These are phyloP conservation scores for Tadarida brasiliensis DNA, from an alignment of 2,797 vertebrate genomes.

Conservation along the genomic window DNA sequence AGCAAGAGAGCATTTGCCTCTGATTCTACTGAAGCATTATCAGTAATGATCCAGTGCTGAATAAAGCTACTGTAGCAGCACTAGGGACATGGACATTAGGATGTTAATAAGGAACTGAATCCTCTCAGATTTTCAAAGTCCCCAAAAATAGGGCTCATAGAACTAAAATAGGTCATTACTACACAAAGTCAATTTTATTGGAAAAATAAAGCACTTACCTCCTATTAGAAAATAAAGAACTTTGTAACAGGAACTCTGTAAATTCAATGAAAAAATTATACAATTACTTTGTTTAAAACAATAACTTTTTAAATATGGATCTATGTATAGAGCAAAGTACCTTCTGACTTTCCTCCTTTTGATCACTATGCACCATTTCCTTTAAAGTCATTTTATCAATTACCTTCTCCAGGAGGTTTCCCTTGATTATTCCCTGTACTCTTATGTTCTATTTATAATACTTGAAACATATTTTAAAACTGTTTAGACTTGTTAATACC, in stretches of 20 bases:
- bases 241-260: background rate
- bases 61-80: background rate
- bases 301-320: background rate
- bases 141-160: background rate
- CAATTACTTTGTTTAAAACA: background rate
- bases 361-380: background rate
- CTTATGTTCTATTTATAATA: background rate
- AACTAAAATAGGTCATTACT: conserved; percentile 62
- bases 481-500: background rate
- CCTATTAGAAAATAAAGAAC: conserved; percentile 45
- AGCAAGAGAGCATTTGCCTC: conserved; percentile 21
- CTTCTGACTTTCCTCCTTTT: background rate
- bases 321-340: background rate
- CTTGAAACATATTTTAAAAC: background rate
- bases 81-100: conserved; percentile 35
- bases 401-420: background rate
- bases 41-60: background rate
- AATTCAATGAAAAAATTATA: background rate
- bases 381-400: background rate
- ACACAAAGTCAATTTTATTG: conserved; percentile 55
- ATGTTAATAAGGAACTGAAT: conserved; percentile 53
- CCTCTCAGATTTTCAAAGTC: conserved; percentile 52
- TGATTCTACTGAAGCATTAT: conserved; percentile 3
- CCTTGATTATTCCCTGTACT: background rate
- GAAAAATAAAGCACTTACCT: conserved; percentile 19